Conservation (phyloP, 2,888 invertebrate genomes). For the Syrphus vitripennis region DNA sequence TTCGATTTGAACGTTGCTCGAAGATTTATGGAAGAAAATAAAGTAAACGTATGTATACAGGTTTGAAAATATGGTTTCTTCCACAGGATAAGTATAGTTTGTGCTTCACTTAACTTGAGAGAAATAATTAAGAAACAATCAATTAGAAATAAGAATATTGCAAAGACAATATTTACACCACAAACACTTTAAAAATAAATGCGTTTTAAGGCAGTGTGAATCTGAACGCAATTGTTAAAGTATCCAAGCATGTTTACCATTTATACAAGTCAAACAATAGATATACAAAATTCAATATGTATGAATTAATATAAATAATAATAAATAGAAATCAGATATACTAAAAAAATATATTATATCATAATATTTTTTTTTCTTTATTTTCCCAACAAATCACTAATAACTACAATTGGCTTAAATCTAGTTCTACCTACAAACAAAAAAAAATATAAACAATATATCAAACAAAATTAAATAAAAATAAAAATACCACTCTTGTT, state of each 20-base stretch:
- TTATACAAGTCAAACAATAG: not conserved
- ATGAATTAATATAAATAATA: not conserved
- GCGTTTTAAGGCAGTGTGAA: constrained; percentile 5
- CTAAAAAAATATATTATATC: constrained; percentile 15
- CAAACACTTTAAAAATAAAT: not conserved
- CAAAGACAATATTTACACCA: not conserved
- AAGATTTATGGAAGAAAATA: too few relatives aligned
- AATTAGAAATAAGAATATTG: not conserved
- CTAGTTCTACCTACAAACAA: constrained; percentile 58
- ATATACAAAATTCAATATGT: not conserved
- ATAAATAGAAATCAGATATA: not conserved
- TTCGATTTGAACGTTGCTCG: too few relatives aligned
- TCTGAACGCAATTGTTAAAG: not conserved
- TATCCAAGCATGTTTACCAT: constrained; percentile 46
- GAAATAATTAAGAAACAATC: too few relatives aligned
- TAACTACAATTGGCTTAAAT: constrained; percentile 61
- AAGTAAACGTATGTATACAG: too few relatives aligned
- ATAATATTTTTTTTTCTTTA: constrained; percentile 55
- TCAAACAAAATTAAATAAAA: constrained; percentile 24
- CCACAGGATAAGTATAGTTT: too few relatives aligned
- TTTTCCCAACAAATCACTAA: constrained; percentile 64
- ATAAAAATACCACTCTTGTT: constrained; percentile 28
- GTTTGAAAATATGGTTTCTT: too few relatives aligned
- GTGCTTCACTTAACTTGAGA: too few relatives aligned
- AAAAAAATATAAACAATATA: constrained; percentile 34